Evolutionary conservation across 2,113 vertebrate genomes (phyloP), one percentile per base, ranked within the genome.

Genomic region (Petromus typicus): DNA sequence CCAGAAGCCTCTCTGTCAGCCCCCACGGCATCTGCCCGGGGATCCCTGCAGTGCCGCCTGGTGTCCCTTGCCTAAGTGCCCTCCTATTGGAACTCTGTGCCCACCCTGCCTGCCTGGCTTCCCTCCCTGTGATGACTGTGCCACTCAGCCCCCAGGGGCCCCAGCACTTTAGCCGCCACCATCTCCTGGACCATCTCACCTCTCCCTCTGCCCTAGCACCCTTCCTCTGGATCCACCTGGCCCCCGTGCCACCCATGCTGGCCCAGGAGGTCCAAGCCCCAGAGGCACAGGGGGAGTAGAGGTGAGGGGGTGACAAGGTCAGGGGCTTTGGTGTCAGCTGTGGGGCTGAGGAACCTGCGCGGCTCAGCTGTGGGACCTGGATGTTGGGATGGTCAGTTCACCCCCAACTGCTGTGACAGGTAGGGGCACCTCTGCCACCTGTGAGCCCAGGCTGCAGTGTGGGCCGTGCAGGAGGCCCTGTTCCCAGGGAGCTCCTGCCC

Each of bases 221-320:
- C 11, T 37, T 37, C n/a, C 30, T 5, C 0, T 1, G 7, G 22
- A 18, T 3, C 37, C 23, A 2, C 40, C n/a, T 9, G 3, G 17
- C 32, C 34, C 17, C 59, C 1, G 9, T 0, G 5, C 40, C 80
- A 23, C n/a, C 84, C 22, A 37, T 79, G 59, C 61, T 59, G 84
- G 56, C 27, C 51, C 51, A 37, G 56, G 81, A 66, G 3, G 0
- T 1, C 0, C 3, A 1, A 45, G 30, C 45, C n/a, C 32, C 11
- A 1, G 23, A 16, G 34, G 14, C 57, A 1, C 12, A 2, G 0
- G 37, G 64, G n/a, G 30, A 0, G 54, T 0, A 1, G 3, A 16
- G 48, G 34, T 10, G 5, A 7, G 5, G 71, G 10, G 14, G 66
- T 75, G 57, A 45, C 30, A 32, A 51, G 56, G 37, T 30, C 30